Base-by-base conservation (phyloP, 2,797 vertebrate genomes). In the Erethizon dorsatum region DNA sequence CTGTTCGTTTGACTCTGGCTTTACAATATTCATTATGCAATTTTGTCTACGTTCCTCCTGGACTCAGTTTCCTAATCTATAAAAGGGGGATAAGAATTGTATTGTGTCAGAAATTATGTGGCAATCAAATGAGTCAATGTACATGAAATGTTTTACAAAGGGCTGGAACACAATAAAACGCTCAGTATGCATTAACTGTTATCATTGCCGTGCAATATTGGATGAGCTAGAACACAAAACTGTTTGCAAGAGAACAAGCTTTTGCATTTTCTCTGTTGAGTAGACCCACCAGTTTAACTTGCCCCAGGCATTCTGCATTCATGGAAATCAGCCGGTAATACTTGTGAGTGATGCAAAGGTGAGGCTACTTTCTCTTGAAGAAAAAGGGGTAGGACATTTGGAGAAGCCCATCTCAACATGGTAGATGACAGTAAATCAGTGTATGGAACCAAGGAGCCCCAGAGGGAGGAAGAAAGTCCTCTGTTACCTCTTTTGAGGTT, bases 21-120 rank as follows among this genome's bases (percentile, higher is more conserved):
- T 26, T 47, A 54, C 1, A 10, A 20, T 20, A 87, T 52, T 57
- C 91, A 50, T 83, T 87, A 63, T 87, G 10, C 77, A 91, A 52
- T 31, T 14, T 67, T 71, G 54, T 71, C 41, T 50, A 47, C 14
- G 4, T 52, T 73, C 63, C 31, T 26, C n/a, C 83, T 80, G 67
- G 31, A 59, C 17, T 85, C 65, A 69, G 65, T 85, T 93, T 97
- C 69, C 41, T 56, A 90, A 67, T 80, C n/a, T 61, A 4, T 69
- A 31, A 59, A 89, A 63, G 57, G 6, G 63, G 56, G 37, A 18
- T 10, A 78, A 79, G 33, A 79, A 71, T 82, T 69, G 11, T 88
- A 14, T 77, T 26, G 4, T 67, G 77, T 56, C 1, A 45, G 31
- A 91, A 20, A 89, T 37, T 61, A 33, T 5, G 2, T 80, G 71